Base-by-base conservation (phyloP, 2,113 vertebrate species). In the Zeus faber region DNA sequence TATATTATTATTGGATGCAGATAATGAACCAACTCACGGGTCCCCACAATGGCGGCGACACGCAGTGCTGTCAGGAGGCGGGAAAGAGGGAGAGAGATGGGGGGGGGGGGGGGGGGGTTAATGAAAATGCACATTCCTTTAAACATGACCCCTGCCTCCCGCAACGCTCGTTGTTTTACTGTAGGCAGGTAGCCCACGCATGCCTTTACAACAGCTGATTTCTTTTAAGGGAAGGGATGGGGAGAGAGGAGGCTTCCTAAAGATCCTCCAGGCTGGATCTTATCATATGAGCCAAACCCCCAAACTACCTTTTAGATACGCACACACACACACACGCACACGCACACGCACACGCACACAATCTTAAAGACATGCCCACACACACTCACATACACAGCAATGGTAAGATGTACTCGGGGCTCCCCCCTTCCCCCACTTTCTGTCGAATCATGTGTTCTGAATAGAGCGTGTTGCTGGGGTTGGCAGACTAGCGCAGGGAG, bases 341-440 rank as follows among this genome's bases (percentile, higher is more conserved):
- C 27, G 21, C 49, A 20, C 17, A 33, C 49, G 21, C 24, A 31
- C 17, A 37, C 54, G 22, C 37, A 29, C 47, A 27, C 48, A 49
- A 22, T 16, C 23, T 24, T 14, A 27, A 11, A 48, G 14, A n/a
- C 46, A 26, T 24, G 26, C 18, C 21, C 44, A 46, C 44, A 46
- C 44, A 46, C 44, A 46, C 44, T 22, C 44, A 46, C 24, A 48
- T 13, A 48, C 46, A n/a, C n/a, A n/a, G 18, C 40, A 52, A 51
- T 52, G 58, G 49, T 49, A 23, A 50, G 55, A 49, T 47, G 49
- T 54, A 59, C 86, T 82, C 56, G 64, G 86, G 77, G 72, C 81
- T 87, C 80, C 80, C 90, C 91, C 58, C 3, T 57, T 62, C 62
- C 70, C 52, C 84, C 87, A 84, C 91, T 92, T 91, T 93, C 57